Evolutionary conservation across 2,113 vertebrate species (phyloP).

Genomic region (Tragelaphus imberbis): DNA sequence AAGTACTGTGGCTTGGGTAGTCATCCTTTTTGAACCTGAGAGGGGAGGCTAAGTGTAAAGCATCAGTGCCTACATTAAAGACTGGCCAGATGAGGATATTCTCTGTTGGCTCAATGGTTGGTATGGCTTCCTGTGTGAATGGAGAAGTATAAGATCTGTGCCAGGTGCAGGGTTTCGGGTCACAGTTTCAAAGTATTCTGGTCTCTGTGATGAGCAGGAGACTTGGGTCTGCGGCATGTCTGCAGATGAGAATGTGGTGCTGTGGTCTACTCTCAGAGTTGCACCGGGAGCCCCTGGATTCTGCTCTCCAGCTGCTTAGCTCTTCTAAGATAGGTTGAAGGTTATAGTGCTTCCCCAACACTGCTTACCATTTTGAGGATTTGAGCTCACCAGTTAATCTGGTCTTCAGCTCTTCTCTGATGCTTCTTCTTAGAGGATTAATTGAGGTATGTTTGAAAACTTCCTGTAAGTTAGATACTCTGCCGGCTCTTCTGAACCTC

Average conservation of each 20-base stretch:
- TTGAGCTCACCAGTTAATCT: neutral
- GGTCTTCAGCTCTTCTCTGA: neutral
- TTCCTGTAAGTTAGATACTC: neutral
- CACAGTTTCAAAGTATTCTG: neutral
- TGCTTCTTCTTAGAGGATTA: neutral
- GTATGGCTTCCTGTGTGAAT: neutral
- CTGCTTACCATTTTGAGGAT: neutral
- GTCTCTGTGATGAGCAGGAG: neutral
- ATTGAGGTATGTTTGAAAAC: neutral
- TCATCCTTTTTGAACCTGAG: neutral
- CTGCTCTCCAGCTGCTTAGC: neutral
- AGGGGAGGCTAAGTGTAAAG: neutral
- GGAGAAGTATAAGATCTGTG: neutral
- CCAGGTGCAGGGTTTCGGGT: neutral
- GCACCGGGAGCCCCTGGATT: neutral
- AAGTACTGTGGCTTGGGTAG: neutral
- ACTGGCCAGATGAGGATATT: neutral
- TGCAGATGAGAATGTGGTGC: neutral
- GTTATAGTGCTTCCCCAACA: neutral
- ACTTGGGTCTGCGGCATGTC: neutral
- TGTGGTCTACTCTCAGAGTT: neutral
- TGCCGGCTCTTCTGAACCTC: neutral
- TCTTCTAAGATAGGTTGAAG: neutral
- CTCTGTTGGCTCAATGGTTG: neutral
- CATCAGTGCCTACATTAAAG: neutral